phyloP scores from a whole-genome alignment of 2,888 invertebrate genomes.

The Tribolium freemani region DNA sequence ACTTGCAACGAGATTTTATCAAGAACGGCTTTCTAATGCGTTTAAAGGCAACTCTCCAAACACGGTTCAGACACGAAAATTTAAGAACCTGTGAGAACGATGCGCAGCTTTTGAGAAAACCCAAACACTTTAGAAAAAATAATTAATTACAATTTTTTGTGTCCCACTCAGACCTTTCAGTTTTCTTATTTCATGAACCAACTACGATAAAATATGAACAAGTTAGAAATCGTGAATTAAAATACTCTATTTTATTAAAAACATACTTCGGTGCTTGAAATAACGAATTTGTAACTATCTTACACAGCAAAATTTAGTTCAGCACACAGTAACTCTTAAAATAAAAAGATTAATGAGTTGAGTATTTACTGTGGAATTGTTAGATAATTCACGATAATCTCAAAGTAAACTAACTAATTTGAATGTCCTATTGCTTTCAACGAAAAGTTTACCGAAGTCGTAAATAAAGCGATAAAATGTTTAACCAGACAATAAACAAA shows the following conservation, averaged over 20 bases:
- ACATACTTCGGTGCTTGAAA: too few species aligned
- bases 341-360: neutral
- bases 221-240: too few species aligned
- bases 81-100: too few species aligned
- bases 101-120: too few species aligned
- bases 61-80: neutral
- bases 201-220: too few species aligned
- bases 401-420: neutral
- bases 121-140: too few species aligned
- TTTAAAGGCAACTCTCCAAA: neutral
- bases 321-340: neutral
- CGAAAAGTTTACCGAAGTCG: neutral
- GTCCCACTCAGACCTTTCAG: too few species aligned
- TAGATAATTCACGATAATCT: neutral
- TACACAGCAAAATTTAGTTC: neutral
- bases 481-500: neutral
- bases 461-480: neutral
- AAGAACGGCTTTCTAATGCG: neutral
- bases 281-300: neutral
- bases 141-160: too few species aligned
- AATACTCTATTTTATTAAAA: too few species aligned
- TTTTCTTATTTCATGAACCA: too few species aligned
- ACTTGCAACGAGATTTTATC: neutral
- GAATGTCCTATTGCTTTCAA: neutral
- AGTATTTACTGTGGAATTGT: neutral